phyloP scores from a whole-genome alignment of 64 coral and sea anemone genomes.

The Dendrophyllia cribrosa region DNA sequence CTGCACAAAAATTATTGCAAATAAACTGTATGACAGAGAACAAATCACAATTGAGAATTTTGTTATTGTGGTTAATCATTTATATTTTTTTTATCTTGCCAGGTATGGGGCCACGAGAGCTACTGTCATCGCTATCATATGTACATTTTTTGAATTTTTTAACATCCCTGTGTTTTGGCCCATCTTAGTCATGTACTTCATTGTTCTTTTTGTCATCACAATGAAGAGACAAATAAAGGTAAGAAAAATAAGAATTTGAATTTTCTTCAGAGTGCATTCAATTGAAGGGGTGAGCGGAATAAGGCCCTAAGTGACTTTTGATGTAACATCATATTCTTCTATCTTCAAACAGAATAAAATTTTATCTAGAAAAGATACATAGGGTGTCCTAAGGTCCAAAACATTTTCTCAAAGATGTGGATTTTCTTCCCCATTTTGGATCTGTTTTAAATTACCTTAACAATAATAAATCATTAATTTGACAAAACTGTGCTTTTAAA shows the following conservation, averaged over 20 bases:
- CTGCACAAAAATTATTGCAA: neutral
- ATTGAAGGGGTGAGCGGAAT: too few relatives aligned
- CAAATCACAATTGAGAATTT: neutral
- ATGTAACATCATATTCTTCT: too few relatives aligned
- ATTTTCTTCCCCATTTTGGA: too few relatives aligned
- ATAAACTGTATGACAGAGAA: neutral
- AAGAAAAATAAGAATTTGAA: neutral
- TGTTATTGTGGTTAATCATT: neutral
- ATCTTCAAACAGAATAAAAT: too few relatives aligned
- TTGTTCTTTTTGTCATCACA: slow-evolving; percentile 94
- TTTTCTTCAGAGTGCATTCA: too few relatives aligned
- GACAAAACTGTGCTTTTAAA: too few relatives aligned
- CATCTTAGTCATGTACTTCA: slow-evolving; percentile 99
- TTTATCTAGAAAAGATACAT: too few relatives aligned
- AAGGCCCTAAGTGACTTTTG: too few relatives aligned
- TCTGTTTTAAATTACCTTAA: too few relatives aligned
- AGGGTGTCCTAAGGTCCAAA: too few relatives aligned
- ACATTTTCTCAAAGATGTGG: too few relatives aligned
- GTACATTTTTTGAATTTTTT: slow-evolving; percentile 98
- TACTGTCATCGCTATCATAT: slow-evolving; percentile 83
- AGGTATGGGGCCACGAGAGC: slow-evolving; percentile 94
- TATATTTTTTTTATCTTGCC: neutral
- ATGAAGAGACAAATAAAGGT: slow-evolving; percentile 99
- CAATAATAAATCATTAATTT: too few relatives aligned
- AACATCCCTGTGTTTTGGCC: slow-evolving; percentile 99